Evolutionary conservation across 2,113 vertebrate genomes (phyloP), one percentile per base, ranked within the genome.

Genomic region (Vicugna pacos): DNA sequence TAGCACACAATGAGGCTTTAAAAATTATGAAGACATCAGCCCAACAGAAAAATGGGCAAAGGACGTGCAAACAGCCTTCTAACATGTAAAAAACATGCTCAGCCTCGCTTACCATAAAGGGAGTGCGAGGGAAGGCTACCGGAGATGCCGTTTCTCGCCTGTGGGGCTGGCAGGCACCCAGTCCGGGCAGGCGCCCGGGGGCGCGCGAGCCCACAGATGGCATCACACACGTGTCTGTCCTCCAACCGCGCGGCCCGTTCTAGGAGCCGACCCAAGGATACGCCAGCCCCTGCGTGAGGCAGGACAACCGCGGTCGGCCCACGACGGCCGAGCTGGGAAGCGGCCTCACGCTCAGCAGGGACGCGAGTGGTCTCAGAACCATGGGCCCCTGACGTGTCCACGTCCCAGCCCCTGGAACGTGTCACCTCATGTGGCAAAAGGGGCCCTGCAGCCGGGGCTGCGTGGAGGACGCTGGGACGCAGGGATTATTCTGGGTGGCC

Each of bases 241-340:
- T 2, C 7, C 58, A 14, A 28, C 69, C 8, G 0, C 0, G 5
- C 56, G 0, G 2, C 22, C 72, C 7, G 0, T 5, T 30, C 87
- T 19, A 13, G 42, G 72, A 76, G 9, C 32, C 7, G 8, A 9
- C 2, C 58, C 12, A 1, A 17, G 28, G 60, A 81, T 0, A 2
- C 1, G 6, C 20, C 0, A 3, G 50, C 50, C 8, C 32, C 32
- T 0, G 1, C 20, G 0, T 14, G 12, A 8, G 3, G 32, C 6
- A 0, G 20, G 76, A 7, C 2, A 14, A 19, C 30, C 12, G 19
- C 4, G 9, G 56, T 56, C 38, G 4, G 70, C 54, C 28, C n/a
- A 38, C 2, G 3, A 5, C 1, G 0, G 10, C 70, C 13, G 2
- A 15, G 56, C 38, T 17, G 3, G 70, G 30, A 13, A 2, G 8